Conservation (phyloP, 2,888 invertebrate species). For the Trachelus tabidus region DNA sequence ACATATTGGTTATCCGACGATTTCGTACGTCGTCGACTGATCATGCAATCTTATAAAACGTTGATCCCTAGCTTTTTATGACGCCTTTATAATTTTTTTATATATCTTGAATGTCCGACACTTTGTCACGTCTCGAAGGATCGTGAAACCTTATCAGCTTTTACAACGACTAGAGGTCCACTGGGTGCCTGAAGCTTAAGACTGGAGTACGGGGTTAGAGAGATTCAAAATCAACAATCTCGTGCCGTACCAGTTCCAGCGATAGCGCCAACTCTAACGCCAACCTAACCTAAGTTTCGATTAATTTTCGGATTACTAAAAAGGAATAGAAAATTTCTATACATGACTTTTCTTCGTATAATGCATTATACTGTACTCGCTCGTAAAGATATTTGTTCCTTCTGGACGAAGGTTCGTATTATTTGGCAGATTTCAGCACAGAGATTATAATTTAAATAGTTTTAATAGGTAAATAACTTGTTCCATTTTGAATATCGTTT, state of each 20-base stretch:
- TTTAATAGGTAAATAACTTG: background rate
- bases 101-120: background rate
- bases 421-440: background rate
- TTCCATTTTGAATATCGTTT: background rate
- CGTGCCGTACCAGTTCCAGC: no score
- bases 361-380: background rate
- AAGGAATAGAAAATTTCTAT: background rate
- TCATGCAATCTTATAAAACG: background rate
- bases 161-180: background rate
- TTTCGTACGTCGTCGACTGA: background rate
- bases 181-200: no score
- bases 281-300: no score
- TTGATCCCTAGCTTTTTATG: background rate
- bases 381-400: background rate
- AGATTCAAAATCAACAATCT: no score
- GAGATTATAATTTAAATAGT: background rate
- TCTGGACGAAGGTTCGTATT: background rate
- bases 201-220: no score
- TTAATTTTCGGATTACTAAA: no score
- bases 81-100: background rate
- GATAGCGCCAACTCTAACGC: no score
- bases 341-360: background rate
- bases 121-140: background rate
- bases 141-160: background rate
- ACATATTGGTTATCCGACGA: background rate